Evolutionary conservation across 2,113 vertebrate genomes (phyloP).

Genomic region (Tricholaema leucomelas): DNA sequence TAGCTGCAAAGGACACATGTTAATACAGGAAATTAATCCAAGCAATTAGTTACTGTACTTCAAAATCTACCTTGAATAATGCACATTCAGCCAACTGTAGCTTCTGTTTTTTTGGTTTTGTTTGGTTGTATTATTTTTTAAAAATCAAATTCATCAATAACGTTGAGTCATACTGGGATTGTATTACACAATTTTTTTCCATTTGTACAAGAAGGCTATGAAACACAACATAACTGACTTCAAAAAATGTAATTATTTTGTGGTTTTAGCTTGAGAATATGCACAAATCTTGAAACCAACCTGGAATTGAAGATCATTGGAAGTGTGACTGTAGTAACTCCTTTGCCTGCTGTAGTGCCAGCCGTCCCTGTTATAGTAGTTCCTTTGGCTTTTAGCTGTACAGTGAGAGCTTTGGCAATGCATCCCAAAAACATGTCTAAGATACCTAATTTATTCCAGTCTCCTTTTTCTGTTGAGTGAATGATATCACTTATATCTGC

Average conservation of each 20-base stretch:
- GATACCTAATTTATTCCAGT: constrained; percentile 97
- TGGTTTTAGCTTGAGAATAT: not conserved
- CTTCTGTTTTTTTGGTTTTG: not conserved
- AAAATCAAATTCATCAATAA: not conserved
- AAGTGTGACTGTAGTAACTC: constrained; percentile 96
- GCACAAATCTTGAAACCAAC: constrained; percentile 65
- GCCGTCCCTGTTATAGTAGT: constrained; percentile 92
- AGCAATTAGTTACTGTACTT: not conserved
- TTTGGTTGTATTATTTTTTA: not conserved
- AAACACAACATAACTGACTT: not conserved
- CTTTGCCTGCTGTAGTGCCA: constrained; percentile 92
- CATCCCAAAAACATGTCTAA: constrained; percentile 99
- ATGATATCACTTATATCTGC: constrained; percentile 99
- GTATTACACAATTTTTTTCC: not conserved
- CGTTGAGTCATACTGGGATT: not conserved
- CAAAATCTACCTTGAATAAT: not conserved
- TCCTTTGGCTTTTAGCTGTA: constrained; percentile 99
- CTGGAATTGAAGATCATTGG: constrained; percentile 99
- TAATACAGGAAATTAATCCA: not conserved
- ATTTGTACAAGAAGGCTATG: not conserved
- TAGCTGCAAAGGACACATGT: constrained; percentile 78
- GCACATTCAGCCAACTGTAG: not conserved
- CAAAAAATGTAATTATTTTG: not conserved
- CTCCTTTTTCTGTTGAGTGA: constrained; percentile 97
- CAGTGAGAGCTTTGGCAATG: constrained; percentile 97